Percentiles rank a stretch among this genome's conserved stretches.
Conservation (phyloP, 2,113 vertebrate genomes). For the Salvelinus sp. region DNA sequence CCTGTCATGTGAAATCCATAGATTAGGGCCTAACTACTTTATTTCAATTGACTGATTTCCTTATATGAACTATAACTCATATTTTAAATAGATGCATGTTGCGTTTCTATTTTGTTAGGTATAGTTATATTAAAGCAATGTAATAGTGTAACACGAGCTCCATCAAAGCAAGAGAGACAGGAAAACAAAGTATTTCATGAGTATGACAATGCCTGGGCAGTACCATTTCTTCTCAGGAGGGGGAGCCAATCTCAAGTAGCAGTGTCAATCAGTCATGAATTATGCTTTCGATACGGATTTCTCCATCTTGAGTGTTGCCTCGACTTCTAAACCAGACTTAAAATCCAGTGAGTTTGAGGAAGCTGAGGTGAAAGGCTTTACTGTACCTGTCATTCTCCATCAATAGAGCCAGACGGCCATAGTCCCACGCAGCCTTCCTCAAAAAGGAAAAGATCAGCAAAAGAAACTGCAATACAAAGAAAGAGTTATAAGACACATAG, state of each 20-base stretch:
- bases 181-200: too few species aligned
- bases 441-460: constrained; percentile 91
- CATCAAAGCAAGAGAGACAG: too few species aligned
- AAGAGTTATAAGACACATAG: constrained; percentile 1
- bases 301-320: constrained; percentile 31
- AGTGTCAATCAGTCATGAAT: background rate
- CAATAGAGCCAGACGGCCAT: constrained; percentile 90
- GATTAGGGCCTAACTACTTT: too few species aligned
- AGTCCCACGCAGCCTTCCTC: constrained; percentile 97
- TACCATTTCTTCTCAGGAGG: constrained; percentile 60
- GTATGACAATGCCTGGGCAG: background rate
- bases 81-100: too few species aligned
- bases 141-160: too few species aligned
- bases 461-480: constrained; percentile 78
- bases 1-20: too few species aligned
- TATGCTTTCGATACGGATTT: background rate
- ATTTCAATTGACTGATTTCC: too few species aligned
- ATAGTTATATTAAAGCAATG: too few species aligned
- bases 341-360: too few species aligned
- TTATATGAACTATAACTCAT: too few species aligned
- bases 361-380: constrained; percentile 22
- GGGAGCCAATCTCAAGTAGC: constrained; percentile 47
- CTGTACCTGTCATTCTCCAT: constrained; percentile 93
- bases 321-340: background rate
- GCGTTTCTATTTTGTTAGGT: too few species aligned